phyloP scores from a whole-genome alignment of 30 jellyfish, hydroid and myxozoan genomes.

The Aurelia aurita region DNA sequence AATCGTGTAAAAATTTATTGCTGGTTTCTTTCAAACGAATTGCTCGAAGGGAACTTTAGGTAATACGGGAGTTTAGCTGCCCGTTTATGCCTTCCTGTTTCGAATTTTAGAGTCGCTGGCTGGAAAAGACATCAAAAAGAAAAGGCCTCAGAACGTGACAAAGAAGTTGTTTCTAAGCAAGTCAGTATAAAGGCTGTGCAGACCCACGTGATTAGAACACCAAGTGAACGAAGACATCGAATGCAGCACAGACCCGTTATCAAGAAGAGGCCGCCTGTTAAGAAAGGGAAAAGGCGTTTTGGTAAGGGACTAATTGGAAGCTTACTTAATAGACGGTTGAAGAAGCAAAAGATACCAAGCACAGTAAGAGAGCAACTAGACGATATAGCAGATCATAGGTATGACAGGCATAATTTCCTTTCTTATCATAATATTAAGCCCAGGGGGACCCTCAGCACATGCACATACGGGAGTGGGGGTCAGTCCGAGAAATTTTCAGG shows the following conservation, averaged over 20 bases:
- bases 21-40: too few relatives aligned
- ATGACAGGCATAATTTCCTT: background rate
- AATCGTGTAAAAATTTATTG: too few relatives aligned
- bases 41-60: too few relatives aligned
- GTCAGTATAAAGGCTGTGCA: slow-evolving; percentile 66
- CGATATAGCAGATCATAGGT: slow-evolving; percentile 92
- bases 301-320: slow-evolving; percentile 89
- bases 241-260: slow-evolving; percentile 80
- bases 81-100: too few relatives aligned
- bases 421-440: too few relatives aligned
- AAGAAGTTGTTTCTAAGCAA: slow-evolving; percentile 57
- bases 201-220: slow-evolving; percentile 78
- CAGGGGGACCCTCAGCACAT: too few relatives aligned
- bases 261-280: slow-evolving; percentile 47
- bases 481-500: too few relatives aligned
- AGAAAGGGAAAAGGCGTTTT: slow-evolving; percentile 75
- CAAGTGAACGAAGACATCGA: slow-evolving; percentile 93
- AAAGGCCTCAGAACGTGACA: slow-evolving; percentile 68
- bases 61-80: too few relatives aligned
- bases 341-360: slow-evolving; percentile 72
- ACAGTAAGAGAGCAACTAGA: slow-evolving; percentile 85
- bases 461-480: too few relatives aligned
- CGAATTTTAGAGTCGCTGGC: slow-evolving; percentile 58
- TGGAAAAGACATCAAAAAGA: slow-evolving; percentile 85
- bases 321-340: slow-evolving; percentile 68